Evolutionary conservation across 1,140 invertebrate species (phyloP).

Genomic region (Apis dorsata): DNA sequence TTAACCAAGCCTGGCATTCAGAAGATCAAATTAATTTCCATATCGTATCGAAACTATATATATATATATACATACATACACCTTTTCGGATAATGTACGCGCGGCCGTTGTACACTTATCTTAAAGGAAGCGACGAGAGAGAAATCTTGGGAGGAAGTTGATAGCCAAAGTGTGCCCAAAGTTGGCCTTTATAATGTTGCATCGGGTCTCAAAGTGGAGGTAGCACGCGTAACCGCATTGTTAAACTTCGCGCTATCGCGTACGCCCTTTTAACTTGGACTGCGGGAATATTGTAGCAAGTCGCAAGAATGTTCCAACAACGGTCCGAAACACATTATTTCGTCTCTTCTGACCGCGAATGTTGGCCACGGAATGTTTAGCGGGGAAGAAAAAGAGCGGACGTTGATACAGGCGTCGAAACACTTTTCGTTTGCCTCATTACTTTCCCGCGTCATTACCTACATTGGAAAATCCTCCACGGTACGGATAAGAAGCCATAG

Average conservation of each 20-base stretch:
- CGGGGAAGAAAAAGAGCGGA: no score
- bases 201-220: conserved; percentile 33
- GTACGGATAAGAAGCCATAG: conserved; percentile 13
- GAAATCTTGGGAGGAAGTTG: conserved; percentile 36
- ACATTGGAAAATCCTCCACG: background rate
- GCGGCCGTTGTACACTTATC: background rate
- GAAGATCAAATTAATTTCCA: background rate
- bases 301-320: conserved; percentile 5
- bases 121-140: background rate
- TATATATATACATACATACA: no score
- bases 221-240: conserved; percentile 50
- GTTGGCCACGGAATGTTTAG: no score
- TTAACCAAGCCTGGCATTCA: background rate
- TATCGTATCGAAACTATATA: no score
- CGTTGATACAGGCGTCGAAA: no score
- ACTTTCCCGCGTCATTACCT: background rate
- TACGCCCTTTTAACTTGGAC: conserved; percentile 18
- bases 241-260: conserved; percentile 52
- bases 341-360: background rate
- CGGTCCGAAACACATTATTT: background rate
- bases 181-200: conserved; percentile 38
- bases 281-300: background rate
- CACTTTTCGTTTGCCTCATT: no score
- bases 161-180: background rate
- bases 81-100: background rate